Base-by-base conservation (phyloP, 2,888 invertebrate species). In the Camptogramma bilineatum region DNA sequence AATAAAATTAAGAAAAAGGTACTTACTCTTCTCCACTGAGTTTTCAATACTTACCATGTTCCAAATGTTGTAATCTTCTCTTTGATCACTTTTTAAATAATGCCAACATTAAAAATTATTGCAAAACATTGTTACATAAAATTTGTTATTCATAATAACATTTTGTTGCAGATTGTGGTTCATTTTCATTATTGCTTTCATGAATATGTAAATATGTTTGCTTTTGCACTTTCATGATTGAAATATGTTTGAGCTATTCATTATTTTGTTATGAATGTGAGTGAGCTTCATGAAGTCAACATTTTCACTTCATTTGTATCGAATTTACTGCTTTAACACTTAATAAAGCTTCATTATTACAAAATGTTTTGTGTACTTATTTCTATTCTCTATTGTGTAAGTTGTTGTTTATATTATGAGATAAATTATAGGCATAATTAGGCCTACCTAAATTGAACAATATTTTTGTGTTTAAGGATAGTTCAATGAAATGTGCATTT, bases 401-500 rank as follows among this genome's bases (percentile, higher is more conserved):
- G 5, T 4, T 5, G 5, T 28, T 28, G 5, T 28, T 28, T 8
- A 28, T 1, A 28, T 8, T 28, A 28, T 28, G 28, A 28, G 4
- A 28, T 8, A 28, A 28, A 28, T 28, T 1, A 4, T 28, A 8
- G 28, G 0, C 2, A 24, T 24, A 4, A 28, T 28, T 28, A 28
- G 4, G 28, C 28, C 28, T 39, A 39, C 34, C 34, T 34, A 42
- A 16, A n/a, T n/a, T 28, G 21, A 0, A n/a, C 19, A 42, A 44
- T 39, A 18, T 34, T 19, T 18, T 0, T 52, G 3, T 34, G 17
- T 16, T 1, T 16, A 13, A 9, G 55, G 50, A 55, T 53, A 4
- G 4, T 46, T 34, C 72, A 90, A 86, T 87, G 78, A 90, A 89
- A 90, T 76, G 73, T 79, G 67, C 68, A 66, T 74, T 83, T 88